phyloP scores from a whole-genome alignment of 2,888 invertebrate species.

The Bibio marci region DNA sequence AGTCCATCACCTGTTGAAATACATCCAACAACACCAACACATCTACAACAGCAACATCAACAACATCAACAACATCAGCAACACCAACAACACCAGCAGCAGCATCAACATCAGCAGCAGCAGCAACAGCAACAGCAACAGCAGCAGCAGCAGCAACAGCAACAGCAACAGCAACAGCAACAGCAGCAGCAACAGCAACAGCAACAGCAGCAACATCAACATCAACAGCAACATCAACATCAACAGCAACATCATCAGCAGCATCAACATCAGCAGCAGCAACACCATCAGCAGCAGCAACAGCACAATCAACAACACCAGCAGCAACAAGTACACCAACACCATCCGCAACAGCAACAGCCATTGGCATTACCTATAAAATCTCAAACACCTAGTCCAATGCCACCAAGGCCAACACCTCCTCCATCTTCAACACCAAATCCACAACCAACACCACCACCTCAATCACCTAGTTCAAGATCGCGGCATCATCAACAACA shows the following conservation, averaged over 20 bases:
- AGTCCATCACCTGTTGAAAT: constrained; percentile 27
- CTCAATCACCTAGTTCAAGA: constrained; percentile 23
- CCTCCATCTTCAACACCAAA: constrained; percentile 25
- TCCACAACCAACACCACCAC: constrained; percentile 30
- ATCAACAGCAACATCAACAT: constrained; percentile 14
- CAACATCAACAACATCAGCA: constrained; percentile 20
- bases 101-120: constrained; percentile 12
- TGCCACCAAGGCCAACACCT: constrained; percentile 30
- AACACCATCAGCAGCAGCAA: constrained; percentile 7
- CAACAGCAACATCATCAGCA: constrained; percentile 17
- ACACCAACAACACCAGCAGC: constrained; percentile 20
- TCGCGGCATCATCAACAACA: constrained; percentile 23
- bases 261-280: constrained; percentile 22
- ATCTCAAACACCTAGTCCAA: constrained; percentile 31
- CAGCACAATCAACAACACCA: constrained; percentile 11
- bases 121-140: constrained; percentile 10
- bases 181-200: constrained; percentile 18
- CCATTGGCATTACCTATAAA: constrained; percentile 25
- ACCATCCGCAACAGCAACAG: constrained; percentile 12
- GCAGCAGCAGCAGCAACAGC: constrained; percentile 14
- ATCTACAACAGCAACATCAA: constrained; percentile 13
- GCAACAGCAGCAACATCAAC: constrained; percentile 22
- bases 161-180: constrained; percentile 13
- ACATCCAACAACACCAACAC: constrained; percentile 18
- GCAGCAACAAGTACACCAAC: constrained; percentile 12